Evolutionary conservation across 1,140 invertebrate species (phyloP), one percentile per base, ranked within the genome.

Genomic region (Drosophila setifemur): DNA sequence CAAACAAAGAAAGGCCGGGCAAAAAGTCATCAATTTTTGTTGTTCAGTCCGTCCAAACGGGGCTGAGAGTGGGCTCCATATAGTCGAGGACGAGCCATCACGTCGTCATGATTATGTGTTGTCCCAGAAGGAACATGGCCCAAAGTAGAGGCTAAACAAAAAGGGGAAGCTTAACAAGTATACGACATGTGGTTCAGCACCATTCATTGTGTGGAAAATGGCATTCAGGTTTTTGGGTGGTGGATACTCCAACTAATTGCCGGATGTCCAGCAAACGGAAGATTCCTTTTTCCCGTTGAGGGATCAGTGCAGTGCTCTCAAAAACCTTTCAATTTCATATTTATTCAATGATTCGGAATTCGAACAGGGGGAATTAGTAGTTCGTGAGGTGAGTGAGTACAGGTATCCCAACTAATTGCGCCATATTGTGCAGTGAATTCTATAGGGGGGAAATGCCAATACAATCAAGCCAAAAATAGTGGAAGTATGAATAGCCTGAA

Each of bases 241-340:
- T 57, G 16, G 31, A 68, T 60, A 50, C 23, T 70, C 19, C 50
- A 70, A 57, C 63, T 74, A 83, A 83, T 85, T 70, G 73, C 79
- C 79, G 78, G 78, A 83, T 74, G 70, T 78, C 75, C 58, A 74
- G 69, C 55, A 75, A 28, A 57, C 14, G 37, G n/a, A n/a, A n/a
- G n/a, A 53, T 31, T 58, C 48, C 33, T 33, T 25, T 43, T 37
- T 35, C 26, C 29, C 29, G 44, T 33, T 33, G 3, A 2, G 37
- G 39, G 33, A 48, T 48, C 47, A 33, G 23, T 23, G 9, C 14
- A 58, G 23, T 14, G 16, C 23, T 50, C 25, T 49, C 19, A 16
- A 43, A 76, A 82, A 76, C 78, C 77, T 63, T 82, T 82, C 37
- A 71, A 53, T 66, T 73, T 78, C 73, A 74, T 74, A 78, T 67